Evolutionary conservation across 2,888 invertebrate species (phyloP), one percentile per base, ranked within the genome.

Genomic region (Drosophila affinis): DNA sequence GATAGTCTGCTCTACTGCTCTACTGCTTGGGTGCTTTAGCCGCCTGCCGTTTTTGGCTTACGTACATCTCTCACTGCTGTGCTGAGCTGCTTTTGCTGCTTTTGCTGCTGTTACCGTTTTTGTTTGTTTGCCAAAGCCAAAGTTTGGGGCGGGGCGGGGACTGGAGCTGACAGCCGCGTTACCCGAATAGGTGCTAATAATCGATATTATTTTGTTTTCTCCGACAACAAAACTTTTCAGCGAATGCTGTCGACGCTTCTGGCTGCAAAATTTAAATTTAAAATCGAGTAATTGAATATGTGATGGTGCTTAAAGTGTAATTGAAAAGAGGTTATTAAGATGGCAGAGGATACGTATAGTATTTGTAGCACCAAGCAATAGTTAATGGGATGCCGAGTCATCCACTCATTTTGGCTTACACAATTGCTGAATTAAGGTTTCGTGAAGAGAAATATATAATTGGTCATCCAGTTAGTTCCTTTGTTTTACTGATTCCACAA

Each of bases 121-220:
- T 86, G 71, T 57, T 39, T 39, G 76, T 58, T 63, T 56, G 39
- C 9, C 29, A 21, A 54, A 24, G 24, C 27, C 49, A 51, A 61
- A 68, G 27, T 73, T 63, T 69, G 65, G 48, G 64, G 12, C 53
- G 64, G 52, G 29, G 44, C 21, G 21, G 3, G 21, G 21, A 56
- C 68, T 72, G 62, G 46, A 48, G 49, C 65, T 75, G 74, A 53
- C 73, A 59, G 57, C 49, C 64, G 52, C 52, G 47, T 18, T 32
- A 39, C 47, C 39, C 46, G 44, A 39, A 29, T 71, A 72, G 71
- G 79, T 79, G 81, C 75, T 83, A 81, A 88, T 85, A 85, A 85
- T 85, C 87, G 85, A 85, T 85, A 87, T 87, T 83, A 85, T 88
- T 87, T 76, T 88, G 79, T 88, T 85, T 84, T 81, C 72, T 60